These are phyloP conservation scores for Crematogaster levior DNA, from an alignment of 2,888 invertebrate species.

Conservation along the genomic window DNA sequence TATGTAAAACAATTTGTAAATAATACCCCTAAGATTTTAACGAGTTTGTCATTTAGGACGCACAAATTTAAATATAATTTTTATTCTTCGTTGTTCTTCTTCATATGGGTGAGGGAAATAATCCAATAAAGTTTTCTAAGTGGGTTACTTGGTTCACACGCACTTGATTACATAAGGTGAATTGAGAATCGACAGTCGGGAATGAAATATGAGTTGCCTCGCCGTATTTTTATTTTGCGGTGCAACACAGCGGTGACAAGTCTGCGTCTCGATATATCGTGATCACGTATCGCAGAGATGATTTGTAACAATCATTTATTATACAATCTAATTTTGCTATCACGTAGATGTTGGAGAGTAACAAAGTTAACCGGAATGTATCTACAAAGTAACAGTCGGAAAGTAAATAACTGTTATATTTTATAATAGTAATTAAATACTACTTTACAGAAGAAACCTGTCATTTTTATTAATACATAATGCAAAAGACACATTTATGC, in stretches of 20 bases:
- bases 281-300: slow-evolving; percentile 30
- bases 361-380: background rate
- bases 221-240: slow-evolving; percentile 68
- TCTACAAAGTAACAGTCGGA: background rate
- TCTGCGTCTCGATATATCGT: background rate
- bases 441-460: too few relatives aligned
- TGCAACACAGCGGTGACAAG: background rate
- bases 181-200: slow-evolving; percentile 61
- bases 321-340: background rate
- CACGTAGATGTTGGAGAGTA: background rate
- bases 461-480: too few relatives aligned
- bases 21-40: background rate
- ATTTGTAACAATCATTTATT: background rate
- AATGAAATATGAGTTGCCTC: slow-evolving; percentile 73
- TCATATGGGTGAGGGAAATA: background rate
- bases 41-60: background rate
- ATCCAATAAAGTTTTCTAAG: background rate
- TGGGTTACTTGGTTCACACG: slow-evolving; percentile 11
- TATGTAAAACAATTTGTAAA: slow-evolving; percentile 7
- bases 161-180: slow-evolving; percentile 71
- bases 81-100: background rate
- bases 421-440: too few relatives aligned
- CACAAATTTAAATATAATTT: background rate
- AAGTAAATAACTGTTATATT: background rate
- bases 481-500: too few relatives aligned